Conservation (phyloP, 2,888 invertebrate species). For the Teleiodes luculella region DNA sequence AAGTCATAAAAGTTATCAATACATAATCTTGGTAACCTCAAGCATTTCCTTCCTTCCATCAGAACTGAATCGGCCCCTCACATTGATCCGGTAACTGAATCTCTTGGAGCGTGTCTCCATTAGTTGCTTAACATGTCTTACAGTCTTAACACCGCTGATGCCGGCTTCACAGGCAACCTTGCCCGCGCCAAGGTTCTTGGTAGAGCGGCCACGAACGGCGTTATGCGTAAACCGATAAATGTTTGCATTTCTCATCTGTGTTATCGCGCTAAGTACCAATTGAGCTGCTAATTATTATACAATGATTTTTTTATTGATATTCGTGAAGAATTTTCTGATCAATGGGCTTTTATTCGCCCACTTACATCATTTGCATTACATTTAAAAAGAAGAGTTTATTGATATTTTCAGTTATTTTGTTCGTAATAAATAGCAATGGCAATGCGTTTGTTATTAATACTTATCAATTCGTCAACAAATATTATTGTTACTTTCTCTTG, state of each 20-base stretch:
- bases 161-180: conserved; percentile 45
- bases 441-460: no score
- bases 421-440: no score
- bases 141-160: conserved; percentile 38
- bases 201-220: background rate
- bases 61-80: background rate
- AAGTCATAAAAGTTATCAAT: no score
- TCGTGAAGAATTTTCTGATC: no score
- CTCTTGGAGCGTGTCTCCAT: conserved; percentile 53
- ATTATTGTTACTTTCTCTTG: no score
- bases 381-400: no score
- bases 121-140: conserved; percentile 50
- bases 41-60: background rate
- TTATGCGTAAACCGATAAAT: background rate
- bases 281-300: background rate
- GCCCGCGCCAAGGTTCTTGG: conserved; percentile 44
- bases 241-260: background rate
- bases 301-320: no score
- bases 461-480: no score
- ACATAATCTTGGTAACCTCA: background rate
- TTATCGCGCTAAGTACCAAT: background rate
- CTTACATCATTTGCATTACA: no score
- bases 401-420: no score
- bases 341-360: no score
- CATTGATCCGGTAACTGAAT: background rate